Conservation (phyloP, 1,140 invertebrate species). For the Lepidurus arcticus region DNA sequence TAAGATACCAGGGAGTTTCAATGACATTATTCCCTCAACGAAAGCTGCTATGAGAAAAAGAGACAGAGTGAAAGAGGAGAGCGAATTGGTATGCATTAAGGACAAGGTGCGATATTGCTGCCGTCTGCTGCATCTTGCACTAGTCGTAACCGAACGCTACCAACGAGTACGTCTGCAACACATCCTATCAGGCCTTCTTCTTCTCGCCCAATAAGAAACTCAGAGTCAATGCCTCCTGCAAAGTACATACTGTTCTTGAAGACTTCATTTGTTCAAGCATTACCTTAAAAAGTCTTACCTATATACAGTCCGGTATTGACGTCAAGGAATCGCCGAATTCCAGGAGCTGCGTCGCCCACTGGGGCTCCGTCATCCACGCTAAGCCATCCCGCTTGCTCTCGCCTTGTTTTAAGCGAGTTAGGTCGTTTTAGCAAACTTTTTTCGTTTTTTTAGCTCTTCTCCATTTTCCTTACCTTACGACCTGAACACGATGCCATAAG, state of each 20-base stretch:
- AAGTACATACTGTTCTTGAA: not conserved
- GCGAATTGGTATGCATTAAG: not conserved
- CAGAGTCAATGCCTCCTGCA: conserved; percentile 6
- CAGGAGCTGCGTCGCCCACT: conserved; percentile 69
- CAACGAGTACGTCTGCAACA: not conserved
- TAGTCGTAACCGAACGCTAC: not conserved
- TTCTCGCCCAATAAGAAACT: not conserved
- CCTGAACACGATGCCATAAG: conserved; percentile 81
- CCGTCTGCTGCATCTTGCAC: not conserved
- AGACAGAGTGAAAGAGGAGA: not conserved
- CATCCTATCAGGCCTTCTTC: not conserved
- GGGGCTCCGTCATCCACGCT: conserved; percentile 76
- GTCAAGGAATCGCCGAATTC: conserved; percentile 74
- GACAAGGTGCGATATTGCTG: conserved; percentile 9
- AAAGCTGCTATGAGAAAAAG: not conserved
- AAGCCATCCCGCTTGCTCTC: conserved; percentile 74
- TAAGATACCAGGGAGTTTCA: not conserved
- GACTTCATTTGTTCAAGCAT: not conserved
- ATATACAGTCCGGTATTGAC: conserved; percentile 76
- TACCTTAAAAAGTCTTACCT: conserved; percentile 53
- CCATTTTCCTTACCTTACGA: conserved; percentile 64
- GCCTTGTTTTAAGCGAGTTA: conserved; percentile 52
- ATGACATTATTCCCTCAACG: not conserved
- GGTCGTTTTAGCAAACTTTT: not conserved
- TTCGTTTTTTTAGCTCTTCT: not conserved